Evolutionary conservation across 2,888 invertebrate species (phyloP).

Genomic region (Thalpophila matura): DNA sequence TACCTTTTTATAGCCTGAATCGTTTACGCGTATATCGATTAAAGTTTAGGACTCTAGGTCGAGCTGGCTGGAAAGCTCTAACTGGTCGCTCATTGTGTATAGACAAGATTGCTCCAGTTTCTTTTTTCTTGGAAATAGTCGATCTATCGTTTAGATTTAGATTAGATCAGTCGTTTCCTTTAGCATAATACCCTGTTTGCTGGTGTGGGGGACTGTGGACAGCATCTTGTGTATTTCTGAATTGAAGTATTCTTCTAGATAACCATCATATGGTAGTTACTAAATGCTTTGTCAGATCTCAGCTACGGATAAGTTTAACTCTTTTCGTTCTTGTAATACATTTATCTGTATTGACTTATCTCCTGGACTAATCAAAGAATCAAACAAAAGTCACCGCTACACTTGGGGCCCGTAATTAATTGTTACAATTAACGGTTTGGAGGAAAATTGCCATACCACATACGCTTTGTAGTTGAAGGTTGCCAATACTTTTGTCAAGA

Average conservation of each 20-base stretch:
- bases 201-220: too few species aligned
- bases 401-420: slow-evolving; percentile 7
- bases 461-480: slow-evolving; percentile 10
- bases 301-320: background rate
- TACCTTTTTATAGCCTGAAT: slow-evolving; percentile 38
- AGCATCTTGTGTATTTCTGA: slow-evolving; percentile 14
- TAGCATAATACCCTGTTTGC: slow-evolving; percentile 4
- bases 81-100: slow-evolving; percentile 17
- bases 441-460: slow-evolving; percentile 7
- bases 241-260: slow-evolving; percentile 11
- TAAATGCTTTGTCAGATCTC: background rate
- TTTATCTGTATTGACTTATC: background rate
- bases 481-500: slow-evolving; percentile 6
- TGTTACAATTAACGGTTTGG: slow-evolving; percentile 20
- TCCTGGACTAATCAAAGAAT: background rate
- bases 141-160: slow-evolving; percentile 29
- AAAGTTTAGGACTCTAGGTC: slow-evolving; percentile 33
- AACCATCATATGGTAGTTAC: slow-evolving; percentile 10
- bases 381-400: background rate
- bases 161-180: slow-evolving; percentile 28
- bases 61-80: too few species aligned
- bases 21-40: slow-evolving; percentile 44
- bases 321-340: background rate
- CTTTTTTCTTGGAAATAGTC: background rate
- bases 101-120: slow-evolving; percentile 30